Conservation (phyloP, 2,797 vertebrate genomes). For the Poeciliopsis infans region DNA sequence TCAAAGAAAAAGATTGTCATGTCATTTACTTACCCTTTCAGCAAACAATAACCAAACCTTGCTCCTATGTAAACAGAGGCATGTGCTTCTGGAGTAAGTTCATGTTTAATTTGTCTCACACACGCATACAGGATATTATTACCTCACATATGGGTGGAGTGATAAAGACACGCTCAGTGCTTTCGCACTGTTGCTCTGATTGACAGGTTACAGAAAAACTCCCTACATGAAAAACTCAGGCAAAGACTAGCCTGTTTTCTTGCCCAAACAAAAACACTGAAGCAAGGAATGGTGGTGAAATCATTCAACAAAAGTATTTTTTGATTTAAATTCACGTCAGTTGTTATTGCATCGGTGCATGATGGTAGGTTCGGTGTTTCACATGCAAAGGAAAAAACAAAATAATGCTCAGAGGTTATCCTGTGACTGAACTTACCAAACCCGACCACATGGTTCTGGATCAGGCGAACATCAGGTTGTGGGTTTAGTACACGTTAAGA, state of each 20-base stretch:
- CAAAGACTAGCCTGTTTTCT: background rate
- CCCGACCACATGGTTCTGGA: background rate
- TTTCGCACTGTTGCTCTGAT: slow-evolving; percentile 7
- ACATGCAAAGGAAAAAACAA: background rate
- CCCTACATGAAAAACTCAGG: background rate
- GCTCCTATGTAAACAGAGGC: background rate
- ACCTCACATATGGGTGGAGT: background rate
- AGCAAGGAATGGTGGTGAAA: background rate
- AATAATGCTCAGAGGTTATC: background rate
- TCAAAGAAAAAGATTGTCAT: slow-evolving; percentile 1
- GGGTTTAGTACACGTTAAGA: background rate
- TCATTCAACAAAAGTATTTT: background rate
- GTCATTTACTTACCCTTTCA: background rate
- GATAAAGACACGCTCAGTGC: background rate
- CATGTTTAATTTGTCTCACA: background rate
- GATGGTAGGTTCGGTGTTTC: background rate
- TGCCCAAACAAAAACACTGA: background rate
- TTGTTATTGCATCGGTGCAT: too few relatives aligned
- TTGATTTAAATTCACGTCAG: too few relatives aligned
- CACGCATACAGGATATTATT: background rate
- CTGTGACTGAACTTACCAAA: background rate
- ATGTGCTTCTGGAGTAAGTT: background rate
- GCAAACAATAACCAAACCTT: slow-evolving; percentile 2
- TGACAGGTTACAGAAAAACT: background rate
- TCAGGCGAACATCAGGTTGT: background rate